Conservation (phyloP, 2,797 vertebrate genomes). For the Cuniculus paca region DNA sequence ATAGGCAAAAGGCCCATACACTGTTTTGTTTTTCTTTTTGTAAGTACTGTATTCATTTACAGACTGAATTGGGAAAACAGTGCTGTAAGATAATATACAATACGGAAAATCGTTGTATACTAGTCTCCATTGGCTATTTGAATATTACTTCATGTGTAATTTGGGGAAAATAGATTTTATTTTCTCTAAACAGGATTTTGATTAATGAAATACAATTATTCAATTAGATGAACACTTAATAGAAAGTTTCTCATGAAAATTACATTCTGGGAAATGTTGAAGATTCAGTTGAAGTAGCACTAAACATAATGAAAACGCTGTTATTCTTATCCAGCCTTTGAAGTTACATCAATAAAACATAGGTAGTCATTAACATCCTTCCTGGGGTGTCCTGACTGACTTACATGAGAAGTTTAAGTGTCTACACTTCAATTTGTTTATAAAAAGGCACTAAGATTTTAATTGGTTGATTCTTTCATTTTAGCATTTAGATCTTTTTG, state of each 20-base stretch:
- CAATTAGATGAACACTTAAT: conserved; percentile 18
- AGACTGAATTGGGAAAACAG: background rate
- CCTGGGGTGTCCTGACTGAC: background rate
- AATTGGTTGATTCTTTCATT: background rate
- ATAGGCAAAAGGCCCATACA: background rate
- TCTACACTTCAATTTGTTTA: too few relatives aligned
- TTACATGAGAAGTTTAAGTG: background rate
- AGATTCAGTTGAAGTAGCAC: background rate
- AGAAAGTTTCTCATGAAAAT: background rate
- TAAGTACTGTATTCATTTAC: background rate
- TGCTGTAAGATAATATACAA: too few relatives aligned
- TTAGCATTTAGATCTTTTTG: background rate
- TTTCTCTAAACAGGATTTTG: background rate
- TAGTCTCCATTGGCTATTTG: background rate
- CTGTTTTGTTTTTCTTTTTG: background rate
- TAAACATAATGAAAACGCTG: background rate
- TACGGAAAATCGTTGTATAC: background rate
- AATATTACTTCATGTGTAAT: background rate
- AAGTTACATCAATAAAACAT: background rate
- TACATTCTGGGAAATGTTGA: background rate
- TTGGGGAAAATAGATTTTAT: background rate
- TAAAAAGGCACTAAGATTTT: background rate
- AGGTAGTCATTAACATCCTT: background rate
- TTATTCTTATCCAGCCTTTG: background rate
- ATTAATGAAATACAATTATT: conserved; percentile 1